Evolutionary conservation across 2,888 invertebrate genomes (phyloP).

Genomic region (Drosophila testacea): DNA sequence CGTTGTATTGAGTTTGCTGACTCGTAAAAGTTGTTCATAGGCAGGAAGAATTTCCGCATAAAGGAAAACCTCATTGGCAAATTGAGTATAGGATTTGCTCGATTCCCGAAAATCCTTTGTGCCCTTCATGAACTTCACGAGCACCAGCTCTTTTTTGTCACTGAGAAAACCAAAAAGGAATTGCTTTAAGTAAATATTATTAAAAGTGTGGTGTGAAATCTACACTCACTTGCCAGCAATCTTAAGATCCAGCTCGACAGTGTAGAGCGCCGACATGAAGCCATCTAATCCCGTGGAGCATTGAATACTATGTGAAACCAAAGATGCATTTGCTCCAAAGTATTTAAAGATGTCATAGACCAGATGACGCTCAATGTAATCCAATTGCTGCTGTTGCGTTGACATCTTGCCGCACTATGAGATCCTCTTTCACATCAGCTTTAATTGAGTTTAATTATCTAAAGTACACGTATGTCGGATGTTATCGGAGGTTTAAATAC

Average conservation of each 20-base stretch:
- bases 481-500: constrained; percentile 17
- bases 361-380: constrained; percentile 74
- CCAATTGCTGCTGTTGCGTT: constrained; percentile 58
- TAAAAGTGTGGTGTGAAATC: background rate
- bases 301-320: constrained; percentile 62
- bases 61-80: constrained; percentile 82
- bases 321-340: constrained; percentile 59
- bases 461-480: constrained; percentile 20
- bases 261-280: constrained; percentile 83
- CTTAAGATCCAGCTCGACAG: constrained; percentile 64
- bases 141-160: constrained; percentile 54
- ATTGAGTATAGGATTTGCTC: constrained; percentile 82
- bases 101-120: constrained; percentile 76
- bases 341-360: constrained; percentile 75
- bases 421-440: background rate
- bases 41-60: constrained; percentile 81
- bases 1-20: constrained; percentile 51
- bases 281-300: constrained; percentile 82
- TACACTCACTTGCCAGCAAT: constrained; percentile 48
- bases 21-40: constrained; percentile 72
- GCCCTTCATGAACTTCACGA: constrained; percentile 84
- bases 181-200: no score
- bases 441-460: constrained; percentile 37
- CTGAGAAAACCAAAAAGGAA: constrained; percentile 22
- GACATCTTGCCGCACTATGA: constrained; percentile 29